Evolutionary conservation across 2,113 vertebrate genomes (phyloP), one percentile per base, ranked within the genome.

Genomic region (Stigmatopora argus): DNA sequence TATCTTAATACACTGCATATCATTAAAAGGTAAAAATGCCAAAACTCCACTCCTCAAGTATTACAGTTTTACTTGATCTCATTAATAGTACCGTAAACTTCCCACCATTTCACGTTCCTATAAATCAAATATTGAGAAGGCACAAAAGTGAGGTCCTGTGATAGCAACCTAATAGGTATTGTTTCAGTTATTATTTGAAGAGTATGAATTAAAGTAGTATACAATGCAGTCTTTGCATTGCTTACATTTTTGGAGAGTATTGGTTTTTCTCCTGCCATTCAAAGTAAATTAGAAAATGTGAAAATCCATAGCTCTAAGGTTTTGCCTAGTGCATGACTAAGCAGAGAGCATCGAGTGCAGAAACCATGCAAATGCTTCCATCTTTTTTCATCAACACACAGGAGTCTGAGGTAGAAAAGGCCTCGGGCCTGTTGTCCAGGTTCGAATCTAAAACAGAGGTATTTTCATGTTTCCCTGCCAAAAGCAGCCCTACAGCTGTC

Each of bases 401-500:
- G 47, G 5, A 41, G 53, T 46, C 67, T 59, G 66, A 71, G 26
- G 55, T 66, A 34, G 74, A 76, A 53, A 52, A 61, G 72, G 62
- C 66, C 74, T 71, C 23, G 1, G 71, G 64, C 73, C 48, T 70
- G 69, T 11, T 17, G 21, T 77, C 68, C 70, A 76, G 53, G 70
- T 75, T 73, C 71, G 41, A 84, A 74, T 56, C 45, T 74, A 73
- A 83, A 79, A 75, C 76, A 65, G 44, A 71, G 70, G 62, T 77
- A 79, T 83, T 76, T 80, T 77, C 26, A 77, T 61, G 65, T 66
- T 72, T 71, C 66, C 8, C 57, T 82, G 82, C 75, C 77, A 78
- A 81, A 83, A 78, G 67, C 68, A 84, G 74, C 60, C 63, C 67
- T 71, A 64, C 65, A 77, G 69, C 66, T 73, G 66, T 72, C 62